These are phyloP conservation scores for Lates calcarifer DNA, from an alignment of 2,113 vertebrate species.

Conservation along the genomic window DNA sequence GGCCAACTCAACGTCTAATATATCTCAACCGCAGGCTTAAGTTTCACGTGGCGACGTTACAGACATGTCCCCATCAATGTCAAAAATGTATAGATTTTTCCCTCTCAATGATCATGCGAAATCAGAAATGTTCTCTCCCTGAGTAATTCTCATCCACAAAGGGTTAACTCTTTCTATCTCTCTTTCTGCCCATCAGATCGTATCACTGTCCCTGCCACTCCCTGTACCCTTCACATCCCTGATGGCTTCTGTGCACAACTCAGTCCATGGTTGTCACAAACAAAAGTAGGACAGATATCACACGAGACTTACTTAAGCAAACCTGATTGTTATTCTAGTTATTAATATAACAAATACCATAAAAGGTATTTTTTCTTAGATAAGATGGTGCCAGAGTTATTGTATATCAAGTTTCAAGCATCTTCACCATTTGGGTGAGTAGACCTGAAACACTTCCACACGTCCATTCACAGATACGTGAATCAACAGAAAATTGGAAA, in stretches of 20 bases:
- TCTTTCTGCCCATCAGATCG: not conserved
- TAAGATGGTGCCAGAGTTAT: not conserved
- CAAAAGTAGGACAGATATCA: not conserved
- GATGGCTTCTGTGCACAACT: too few relatives aligned
- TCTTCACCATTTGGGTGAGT: not conserved
- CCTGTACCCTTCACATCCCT: not conserved
- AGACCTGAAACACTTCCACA: too few relatives aligned
- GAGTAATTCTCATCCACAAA: not conserved
- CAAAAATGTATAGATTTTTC: not conserved
- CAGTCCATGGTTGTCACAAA: not conserved
- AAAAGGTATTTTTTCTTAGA: not conserved
- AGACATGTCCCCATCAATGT: not conserved
- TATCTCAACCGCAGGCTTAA: not conserved
- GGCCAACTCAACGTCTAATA: not conserved
- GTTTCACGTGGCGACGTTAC: not conserved
- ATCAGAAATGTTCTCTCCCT: conserved; percentile 5
- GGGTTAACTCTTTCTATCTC: not conserved
- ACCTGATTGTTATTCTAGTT: not conserved
- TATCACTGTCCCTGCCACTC: not conserved
- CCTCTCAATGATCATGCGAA: conserved; percentile 4
- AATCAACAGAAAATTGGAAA: too few relatives aligned
- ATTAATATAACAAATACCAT: not conserved
- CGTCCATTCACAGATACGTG: too few relatives aligned
- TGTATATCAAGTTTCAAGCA: too few relatives aligned
- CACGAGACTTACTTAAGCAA: not conserved